Conservation (phyloP, 2,888 invertebrate species). For the Eilema caniola region DNA sequence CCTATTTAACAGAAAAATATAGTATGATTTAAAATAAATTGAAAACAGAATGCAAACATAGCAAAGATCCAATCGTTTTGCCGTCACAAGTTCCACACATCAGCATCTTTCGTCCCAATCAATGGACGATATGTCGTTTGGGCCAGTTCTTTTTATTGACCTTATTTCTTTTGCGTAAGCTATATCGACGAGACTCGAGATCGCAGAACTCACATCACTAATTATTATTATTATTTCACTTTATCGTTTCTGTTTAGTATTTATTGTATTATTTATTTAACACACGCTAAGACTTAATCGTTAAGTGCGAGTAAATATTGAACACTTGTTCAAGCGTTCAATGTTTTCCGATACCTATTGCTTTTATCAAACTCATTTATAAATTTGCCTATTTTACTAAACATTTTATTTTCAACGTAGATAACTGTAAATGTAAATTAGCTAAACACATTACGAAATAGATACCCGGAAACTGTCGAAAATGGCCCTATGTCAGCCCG, state of each 20-base stretch:
- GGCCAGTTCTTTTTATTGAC: slow-evolving; percentile 64
- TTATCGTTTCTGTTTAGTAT: slow-evolving; percentile 28
- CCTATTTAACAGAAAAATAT: no score
- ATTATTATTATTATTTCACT: slow-evolving; percentile 61
- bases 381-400: slow-evolving; percentile 52
- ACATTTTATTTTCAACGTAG: slow-evolving; percentile 59
- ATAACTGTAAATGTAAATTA: slow-evolving; percentile 66
- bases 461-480: slow-evolving; percentile 76
- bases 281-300: neutral
- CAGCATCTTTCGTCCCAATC: slow-evolving; percentile 71
- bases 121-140: slow-evolving; percentile 66
- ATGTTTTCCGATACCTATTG: slow-evolving; percentile 34
- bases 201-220: slow-evolving; percentile 69
- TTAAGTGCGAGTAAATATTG: neutral
- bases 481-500: slow-evolving; percentile 65
- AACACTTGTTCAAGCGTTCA: slow-evolving; percentile 14
- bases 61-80: slow-evolving; percentile 47
- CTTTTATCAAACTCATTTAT: slow-evolving; percentile 31
- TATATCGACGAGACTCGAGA: slow-evolving; percentile 56
- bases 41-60: slow-evolving; percentile 30
- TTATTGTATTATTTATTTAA: slow-evolving; percentile 11
- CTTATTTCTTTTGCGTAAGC: slow-evolving; percentile 69
- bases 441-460: slow-evolving; percentile 52
- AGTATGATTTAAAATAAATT: neutral
- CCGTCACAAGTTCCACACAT: slow-evolving; percentile 59